These are phyloP conservation scores for Papilio xuthus DNA, from an alignment of 1,140 invertebrate species.

Conservation along the genomic window DNA sequence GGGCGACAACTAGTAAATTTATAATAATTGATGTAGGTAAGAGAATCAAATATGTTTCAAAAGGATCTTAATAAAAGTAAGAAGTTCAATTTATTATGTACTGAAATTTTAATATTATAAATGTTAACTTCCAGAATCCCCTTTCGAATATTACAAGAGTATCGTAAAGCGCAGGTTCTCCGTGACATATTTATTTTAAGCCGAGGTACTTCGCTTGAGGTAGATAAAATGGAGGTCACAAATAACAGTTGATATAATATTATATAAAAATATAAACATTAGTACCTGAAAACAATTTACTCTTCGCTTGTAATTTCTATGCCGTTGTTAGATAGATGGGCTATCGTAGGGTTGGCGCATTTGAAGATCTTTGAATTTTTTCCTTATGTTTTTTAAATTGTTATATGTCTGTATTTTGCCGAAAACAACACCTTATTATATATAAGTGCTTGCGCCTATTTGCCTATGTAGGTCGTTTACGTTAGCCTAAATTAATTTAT, in stretches of 20 bases:
- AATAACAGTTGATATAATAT: neutral
- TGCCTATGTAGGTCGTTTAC: too few relatives aligned
- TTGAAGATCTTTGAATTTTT: neutral
- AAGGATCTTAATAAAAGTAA: too few relatives aligned
- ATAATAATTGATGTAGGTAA: too few relatives aligned
- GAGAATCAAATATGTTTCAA: too few relatives aligned
- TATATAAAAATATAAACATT: constrained; percentile 22
- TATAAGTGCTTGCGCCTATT: too few relatives aligned
- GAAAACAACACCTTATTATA: neutral
- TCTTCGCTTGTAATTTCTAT: constrained; percentile 33
- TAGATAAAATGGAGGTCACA: constrained; percentile 1
- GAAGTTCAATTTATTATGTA: too few relatives aligned
- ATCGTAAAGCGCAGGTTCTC: neutral
- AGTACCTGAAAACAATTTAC: constrained; percentile 35
- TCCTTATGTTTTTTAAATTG: neutral
- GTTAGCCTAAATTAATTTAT: too few relatives aligned
- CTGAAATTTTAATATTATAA: neutral
- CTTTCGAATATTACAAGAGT: neutral
- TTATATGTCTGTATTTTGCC: too few relatives aligned
- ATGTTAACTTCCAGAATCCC: neutral
- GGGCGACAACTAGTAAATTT: too few relatives aligned
- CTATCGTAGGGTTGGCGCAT: constrained; percentile 9
- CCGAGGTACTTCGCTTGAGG: neutral
- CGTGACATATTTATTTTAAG: constrained; percentile 16
- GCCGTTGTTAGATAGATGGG: constrained; percentile 34